Evolutionary conservation across 2,888 invertebrate species (phyloP), one percentile per base, ranked within the genome.

Genomic region (Noctua fimbriata): DNA sequence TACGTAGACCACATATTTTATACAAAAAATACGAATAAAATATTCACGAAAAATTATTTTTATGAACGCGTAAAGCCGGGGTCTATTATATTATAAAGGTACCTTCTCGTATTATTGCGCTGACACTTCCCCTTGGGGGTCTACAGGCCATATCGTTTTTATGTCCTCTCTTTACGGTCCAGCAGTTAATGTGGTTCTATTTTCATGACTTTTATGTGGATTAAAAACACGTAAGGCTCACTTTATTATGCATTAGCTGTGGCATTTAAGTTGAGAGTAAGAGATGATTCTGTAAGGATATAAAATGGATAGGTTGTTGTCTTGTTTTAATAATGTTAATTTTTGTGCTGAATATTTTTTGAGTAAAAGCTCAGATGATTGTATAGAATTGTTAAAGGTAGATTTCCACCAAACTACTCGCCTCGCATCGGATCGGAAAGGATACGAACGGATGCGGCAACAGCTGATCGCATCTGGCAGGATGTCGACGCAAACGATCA

Each of bases 171-270:
- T 89, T 88, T 83, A 89, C 60, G 74, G 80, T 65, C 80, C 41
- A 71, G 49, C 78, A 82, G 89, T 86, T 89, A 86, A 89, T 82
- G 89, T 83, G 73, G 69, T 70, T 79, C 73, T 87, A 88, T 79
- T 88, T 89, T 82, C 60, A 82, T 78, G 83, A 79, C 79, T 80
- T 79, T 83, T 78, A 81, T 79, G 74, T 69, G 84, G 84, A 84
- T 84, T 84, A 84, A 84, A 84, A 84, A 78, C 69, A 79, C 60
- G 65, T 84, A 75, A 75, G 71, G 21, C 69, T 73, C n/a, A 60
- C 24, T 84, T 84, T 84, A 87, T 74, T 83, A 72, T 72, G 71
- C 70, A 83, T 71, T 73, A 69, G 47, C 28, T 63, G 52, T 32
- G 18, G 58, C 28, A 28, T 69, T 71, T 28, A 41, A 70, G n/a